Conservation (phyloP, 2,888 invertebrate genomes). For the Acanthococcus lagerstroemiae region DNA sequence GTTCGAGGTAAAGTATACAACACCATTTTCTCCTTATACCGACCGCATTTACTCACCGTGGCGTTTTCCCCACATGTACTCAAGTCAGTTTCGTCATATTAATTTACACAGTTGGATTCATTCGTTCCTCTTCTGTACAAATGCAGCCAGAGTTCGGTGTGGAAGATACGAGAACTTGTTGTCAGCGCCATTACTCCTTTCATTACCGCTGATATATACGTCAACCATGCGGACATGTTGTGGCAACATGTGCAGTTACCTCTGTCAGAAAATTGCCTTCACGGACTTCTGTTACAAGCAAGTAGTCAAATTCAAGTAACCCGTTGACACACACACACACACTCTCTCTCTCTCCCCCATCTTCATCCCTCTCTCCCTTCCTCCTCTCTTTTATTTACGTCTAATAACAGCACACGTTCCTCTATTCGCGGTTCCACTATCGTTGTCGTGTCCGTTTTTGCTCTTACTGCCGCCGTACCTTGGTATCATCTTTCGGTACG, state of each 20-base stretch:
- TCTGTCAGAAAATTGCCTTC: constrained; percentile 50
- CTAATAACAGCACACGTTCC: too few species aligned
- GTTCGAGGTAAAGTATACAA: constrained; percentile 11
- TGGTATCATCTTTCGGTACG: too few species aligned
- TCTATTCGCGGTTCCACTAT: too few species aligned
- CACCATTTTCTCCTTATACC: constrained; percentile 1
- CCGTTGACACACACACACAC: too few species aligned
- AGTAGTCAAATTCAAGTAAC: too few species aligned
- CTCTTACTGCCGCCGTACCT: too few species aligned
- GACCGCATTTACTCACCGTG: neutral
- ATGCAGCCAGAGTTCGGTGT: constrained; percentile 56
- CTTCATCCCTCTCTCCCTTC: too few species aligned
- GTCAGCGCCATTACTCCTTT: constrained; percentile 58
- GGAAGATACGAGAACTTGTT: constrained; percentile 61
- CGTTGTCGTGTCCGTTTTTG: too few species aligned
- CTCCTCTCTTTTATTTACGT: too few species aligned
- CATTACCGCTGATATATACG: constrained; percentile 43
- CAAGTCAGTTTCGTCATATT: constrained; percentile 25
- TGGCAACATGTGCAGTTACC: constrained; percentile 39
- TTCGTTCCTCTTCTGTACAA: constrained; percentile 55
- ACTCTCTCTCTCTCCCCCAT: too few species aligned
- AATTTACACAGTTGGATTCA: constrained; percentile 47
- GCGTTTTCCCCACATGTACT: too few species aligned
- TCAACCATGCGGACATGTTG: constrained; percentile 40
- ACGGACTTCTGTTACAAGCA: constrained; percentile 59